Evolutionary conservation across 2,113 vertebrate genomes (phyloP).

Genomic region (Marmota flaviventris): DNA sequence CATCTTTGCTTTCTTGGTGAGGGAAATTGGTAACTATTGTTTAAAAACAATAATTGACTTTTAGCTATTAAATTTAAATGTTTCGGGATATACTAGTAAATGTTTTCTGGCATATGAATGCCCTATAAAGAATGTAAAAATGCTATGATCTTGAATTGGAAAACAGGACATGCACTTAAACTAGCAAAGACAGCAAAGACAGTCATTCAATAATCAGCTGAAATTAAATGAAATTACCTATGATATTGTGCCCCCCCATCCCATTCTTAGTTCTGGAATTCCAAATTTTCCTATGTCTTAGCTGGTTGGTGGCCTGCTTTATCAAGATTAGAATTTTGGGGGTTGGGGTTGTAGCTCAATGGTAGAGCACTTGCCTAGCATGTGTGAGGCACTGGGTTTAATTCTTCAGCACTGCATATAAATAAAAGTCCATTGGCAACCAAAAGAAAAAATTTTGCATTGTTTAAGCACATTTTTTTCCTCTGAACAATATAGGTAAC

Average conservation of each 20-base stretch:
- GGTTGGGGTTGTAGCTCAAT: no score
- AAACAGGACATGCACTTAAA: background rate
- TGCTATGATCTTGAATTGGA: background rate
- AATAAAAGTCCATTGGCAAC: no score
- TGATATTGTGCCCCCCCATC: background rate
- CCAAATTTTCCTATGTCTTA: background rate
- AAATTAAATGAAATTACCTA: background rate
- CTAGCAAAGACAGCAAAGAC: background rate
- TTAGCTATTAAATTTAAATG: background rate
- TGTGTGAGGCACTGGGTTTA: no score
- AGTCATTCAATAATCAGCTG: background rate
- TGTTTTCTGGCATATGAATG: background rate
- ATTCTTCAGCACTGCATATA: no score
- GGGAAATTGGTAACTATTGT: constrained; percentile 31
- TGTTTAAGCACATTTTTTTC: background rate
- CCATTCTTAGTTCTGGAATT: background rate
- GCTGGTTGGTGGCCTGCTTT: background rate
- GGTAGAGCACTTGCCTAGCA: background rate
- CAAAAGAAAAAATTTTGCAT: background rate
- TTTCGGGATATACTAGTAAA: background rate
- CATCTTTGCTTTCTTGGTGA: background rate
- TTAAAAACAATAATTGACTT: background rate
- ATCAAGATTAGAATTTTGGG: background rate
- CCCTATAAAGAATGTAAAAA: constrained; percentile 28
- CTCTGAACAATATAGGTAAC: background rate